Evolutionary conservation across 2,888 invertebrate species (phyloP).

Genomic region (Mechanitis messenoides): DNA sequence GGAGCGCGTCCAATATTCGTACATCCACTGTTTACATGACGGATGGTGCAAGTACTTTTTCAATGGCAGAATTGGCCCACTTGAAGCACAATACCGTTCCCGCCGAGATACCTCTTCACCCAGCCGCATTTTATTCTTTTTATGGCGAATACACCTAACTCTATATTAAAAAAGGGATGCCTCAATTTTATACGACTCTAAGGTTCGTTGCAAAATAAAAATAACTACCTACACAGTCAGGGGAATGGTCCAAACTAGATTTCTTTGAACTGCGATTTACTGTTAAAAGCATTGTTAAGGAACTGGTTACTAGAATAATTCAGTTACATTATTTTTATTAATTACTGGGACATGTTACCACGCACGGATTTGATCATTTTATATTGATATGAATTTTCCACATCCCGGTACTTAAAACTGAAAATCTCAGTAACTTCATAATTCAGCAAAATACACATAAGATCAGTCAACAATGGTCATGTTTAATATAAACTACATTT

Average conservation of each 20-base stretch:
- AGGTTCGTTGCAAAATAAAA: constrained; percentile 5
- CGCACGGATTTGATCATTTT: too few species aligned
- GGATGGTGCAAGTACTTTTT: constrained; percentile 62
- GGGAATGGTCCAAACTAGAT: background rate
- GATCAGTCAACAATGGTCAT: too few species aligned
- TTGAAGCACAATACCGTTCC: constrained; percentile 58
- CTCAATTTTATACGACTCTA: constrained; percentile 1
- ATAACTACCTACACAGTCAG: background rate
- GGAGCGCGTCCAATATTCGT: constrained; percentile 24
- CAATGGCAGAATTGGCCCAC: constrained; percentile 74
- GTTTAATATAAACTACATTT: too few species aligned
- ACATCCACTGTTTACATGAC: constrained; percentile 60
- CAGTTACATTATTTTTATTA: background rate
- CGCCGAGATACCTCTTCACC: constrained; percentile 51
- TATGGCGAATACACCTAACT: constrained; percentile 23
- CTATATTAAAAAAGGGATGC: constrained; percentile 6
- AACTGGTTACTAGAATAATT: constrained; percentile 3
- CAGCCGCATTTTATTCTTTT: constrained; percentile 39
- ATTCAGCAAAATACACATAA: too few species aligned
- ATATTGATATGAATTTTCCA: too few species aligned
- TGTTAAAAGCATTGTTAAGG: background rate
- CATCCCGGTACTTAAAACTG: too few species aligned
- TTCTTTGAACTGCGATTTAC: background rate
- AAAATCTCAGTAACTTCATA: too few species aligned
- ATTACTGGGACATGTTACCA: too few species aligned